Evolutionary conservation across 2,113 vertebrate species (phyloP).

Genomic region (Strix uralensis): DNA sequence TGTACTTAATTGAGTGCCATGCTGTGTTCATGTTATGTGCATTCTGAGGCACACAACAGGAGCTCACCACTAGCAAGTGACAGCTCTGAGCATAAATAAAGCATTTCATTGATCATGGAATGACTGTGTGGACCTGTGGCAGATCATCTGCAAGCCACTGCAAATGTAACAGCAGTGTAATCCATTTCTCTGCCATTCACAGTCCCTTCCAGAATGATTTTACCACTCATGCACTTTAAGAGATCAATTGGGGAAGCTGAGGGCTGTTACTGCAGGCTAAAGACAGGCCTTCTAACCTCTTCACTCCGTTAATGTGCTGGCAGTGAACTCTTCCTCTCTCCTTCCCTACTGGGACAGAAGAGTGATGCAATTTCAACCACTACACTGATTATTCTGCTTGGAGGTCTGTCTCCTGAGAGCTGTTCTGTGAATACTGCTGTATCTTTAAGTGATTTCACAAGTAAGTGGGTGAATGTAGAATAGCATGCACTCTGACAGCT

Average conservation of each 20-base stretch:
- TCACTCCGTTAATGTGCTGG: neutral
- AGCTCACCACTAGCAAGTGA: slow-evolving; percentile 31
- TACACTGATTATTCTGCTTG: neutral
- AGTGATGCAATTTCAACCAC: neutral
- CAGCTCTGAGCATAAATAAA: slow-evolving; percentile 48
- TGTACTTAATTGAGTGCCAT: slow-evolving; percentile 60
- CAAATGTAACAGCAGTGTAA: neutral
- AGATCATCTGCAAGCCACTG: slow-evolving; percentile 1
- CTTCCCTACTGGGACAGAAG: neutral
- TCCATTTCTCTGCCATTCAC: slow-evolving; percentile 1
- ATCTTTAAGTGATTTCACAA: neutral
- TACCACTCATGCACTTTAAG: neutral
- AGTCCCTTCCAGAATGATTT: slow-evolving; percentile 14
- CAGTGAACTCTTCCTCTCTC: neutral
- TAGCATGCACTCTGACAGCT: neutral
- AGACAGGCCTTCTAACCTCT: neutral
- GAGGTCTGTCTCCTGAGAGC: neutral
- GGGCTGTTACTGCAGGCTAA: neutral
- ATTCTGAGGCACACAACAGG: slow-evolving; percentile 31
- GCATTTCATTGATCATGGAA: slow-evolving; percentile 34
- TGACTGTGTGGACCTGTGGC: neutral
- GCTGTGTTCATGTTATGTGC: slow-evolving; percentile 29
- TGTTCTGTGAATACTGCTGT: neutral
- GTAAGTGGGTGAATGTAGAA: neutral
- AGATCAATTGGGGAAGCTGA: neutral